phyloP scores from a whole-genome alignment of 2,888 invertebrate genomes.

The Globia sparganii region DNA sequence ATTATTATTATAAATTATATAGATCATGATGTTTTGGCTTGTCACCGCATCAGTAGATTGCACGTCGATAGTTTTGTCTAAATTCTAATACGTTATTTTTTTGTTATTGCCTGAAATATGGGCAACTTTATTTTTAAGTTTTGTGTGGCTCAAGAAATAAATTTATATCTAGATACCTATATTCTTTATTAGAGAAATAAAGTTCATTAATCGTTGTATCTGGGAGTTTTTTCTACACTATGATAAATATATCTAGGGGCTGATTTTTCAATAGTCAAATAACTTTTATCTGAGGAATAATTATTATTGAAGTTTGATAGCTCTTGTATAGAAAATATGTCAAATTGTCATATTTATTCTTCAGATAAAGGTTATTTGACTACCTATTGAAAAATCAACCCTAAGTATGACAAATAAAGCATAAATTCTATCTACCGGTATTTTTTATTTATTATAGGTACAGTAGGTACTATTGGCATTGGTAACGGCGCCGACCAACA shows the following conservation, averaged over 20 bases:
- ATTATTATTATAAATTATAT: not conserved
- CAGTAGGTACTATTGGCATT: too few relatives aligned
- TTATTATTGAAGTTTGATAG: not conserved
- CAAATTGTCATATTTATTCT: not conserved
- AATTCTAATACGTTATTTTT: too few relatives aligned
- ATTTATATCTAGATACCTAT: not conserved
- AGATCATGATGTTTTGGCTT: not conserved
- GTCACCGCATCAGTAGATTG: not conserved
- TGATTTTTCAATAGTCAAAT: not conserved
- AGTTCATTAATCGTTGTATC: not conserved
- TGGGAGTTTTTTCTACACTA: not conserved
- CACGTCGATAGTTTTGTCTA: not conserved
- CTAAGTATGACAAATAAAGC: too few relatives aligned
- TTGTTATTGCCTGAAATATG: not conserved
- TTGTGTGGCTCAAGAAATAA: not conserved
- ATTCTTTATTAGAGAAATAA: not conserved
- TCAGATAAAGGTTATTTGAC: not conserved
- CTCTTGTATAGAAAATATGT: not conserved
- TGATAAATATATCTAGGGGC: not conserved
- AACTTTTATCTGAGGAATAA: not conserved
- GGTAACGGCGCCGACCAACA: too few relatives aligned
- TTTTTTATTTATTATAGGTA: too few relatives aligned
- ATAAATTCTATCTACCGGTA: too few relatives aligned
- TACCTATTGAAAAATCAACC: not conserved
- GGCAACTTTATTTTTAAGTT: not conserved